Conservation (phyloP, 2,113 vertebrate species). For the Lepisosteus oculatus region DNA sequence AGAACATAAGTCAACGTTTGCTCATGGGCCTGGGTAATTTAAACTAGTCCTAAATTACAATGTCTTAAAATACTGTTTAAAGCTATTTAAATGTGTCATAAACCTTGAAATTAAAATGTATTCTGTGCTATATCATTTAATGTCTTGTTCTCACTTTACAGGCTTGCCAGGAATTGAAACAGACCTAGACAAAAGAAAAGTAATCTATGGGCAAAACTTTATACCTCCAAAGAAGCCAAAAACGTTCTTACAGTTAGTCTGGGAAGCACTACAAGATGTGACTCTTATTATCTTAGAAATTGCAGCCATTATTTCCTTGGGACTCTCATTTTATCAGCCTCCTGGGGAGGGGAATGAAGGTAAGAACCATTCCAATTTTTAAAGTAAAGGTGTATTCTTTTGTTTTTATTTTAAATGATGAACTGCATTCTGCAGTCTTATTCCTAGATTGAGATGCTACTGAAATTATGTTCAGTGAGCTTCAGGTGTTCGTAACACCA, state of each 20-base stretch:
- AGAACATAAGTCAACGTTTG: too few species aligned
- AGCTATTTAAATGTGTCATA: too few species aligned
- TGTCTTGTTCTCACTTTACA: constrained; percentile 42
- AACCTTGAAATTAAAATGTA: too few species aligned
- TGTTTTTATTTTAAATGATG: not conserved
- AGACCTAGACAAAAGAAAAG: constrained; percentile 94
- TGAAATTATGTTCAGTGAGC: too few species aligned
- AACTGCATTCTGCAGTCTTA: too few species aligned
- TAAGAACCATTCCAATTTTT: constrained; percentile 49
- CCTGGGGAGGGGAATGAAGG: constrained; percentile 82
- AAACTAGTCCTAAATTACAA: too few species aligned
- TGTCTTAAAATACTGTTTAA: too few species aligned
- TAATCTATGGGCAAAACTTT: constrained; percentile 91
- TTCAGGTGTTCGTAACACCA: too few species aligned
- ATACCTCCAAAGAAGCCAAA: constrained; percentile 99
- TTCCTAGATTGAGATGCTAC: too few species aligned
- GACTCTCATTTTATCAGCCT: constrained; percentile 94
- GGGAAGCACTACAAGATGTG: constrained; percentile 97
- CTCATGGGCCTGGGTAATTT: too few species aligned
- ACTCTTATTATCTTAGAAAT: constrained; percentile 98
- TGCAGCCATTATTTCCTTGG: constrained; percentile 93
- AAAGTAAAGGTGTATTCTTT: not conserved
- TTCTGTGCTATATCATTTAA: too few species aligned
- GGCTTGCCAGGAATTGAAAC: constrained; percentile 80
- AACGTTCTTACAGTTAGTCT: constrained; percentile 97